phyloP scores from a whole-genome alignment of 1,140 invertebrate species.

The Druon quercuslanigerum region DNA sequence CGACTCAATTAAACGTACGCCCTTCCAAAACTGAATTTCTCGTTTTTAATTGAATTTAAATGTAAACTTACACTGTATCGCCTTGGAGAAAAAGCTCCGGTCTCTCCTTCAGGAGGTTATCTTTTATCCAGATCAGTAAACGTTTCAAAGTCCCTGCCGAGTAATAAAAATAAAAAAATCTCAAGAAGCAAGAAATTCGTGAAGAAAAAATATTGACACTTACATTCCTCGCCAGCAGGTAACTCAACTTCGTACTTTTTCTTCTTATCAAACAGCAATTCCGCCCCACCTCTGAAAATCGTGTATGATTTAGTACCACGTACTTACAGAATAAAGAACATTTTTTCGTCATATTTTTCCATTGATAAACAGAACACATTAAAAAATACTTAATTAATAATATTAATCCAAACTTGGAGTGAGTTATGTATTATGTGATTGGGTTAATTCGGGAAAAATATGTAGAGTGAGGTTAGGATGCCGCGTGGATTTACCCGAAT shows the following conservation, averaged over 20 bases:
- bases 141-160: constrained; percentile 83
- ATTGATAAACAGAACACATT: no score
- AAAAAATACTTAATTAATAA: no score
- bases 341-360: no score
- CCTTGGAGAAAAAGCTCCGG: constrained; percentile 93
- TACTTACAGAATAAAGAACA: no score
- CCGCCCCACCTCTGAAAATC: constrained; percentile 86
- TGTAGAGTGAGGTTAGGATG: not conserved
- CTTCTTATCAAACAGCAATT: constrained; percentile 89
- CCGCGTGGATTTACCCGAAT: constrained; percentile 59
- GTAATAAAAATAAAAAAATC: not conserved
- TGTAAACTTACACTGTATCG: constrained; percentile 83
- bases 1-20: no score
- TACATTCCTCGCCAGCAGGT: constrained; percentile 75
- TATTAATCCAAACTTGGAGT: no score
- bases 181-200: constrained; percentile 4
- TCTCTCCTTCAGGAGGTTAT: constrained; percentile 89
- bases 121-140: constrained; percentile 88
- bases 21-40: not conserved
- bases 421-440: no score
- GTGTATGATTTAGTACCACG: no score
- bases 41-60: not conserved
- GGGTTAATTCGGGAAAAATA: no score
- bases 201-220: constrained; percentile 52
- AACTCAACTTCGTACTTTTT: constrained; percentile 84